Conservation (phyloP, 1,140 invertebrate genomes). For the Drosophila nikananu region DNA sequence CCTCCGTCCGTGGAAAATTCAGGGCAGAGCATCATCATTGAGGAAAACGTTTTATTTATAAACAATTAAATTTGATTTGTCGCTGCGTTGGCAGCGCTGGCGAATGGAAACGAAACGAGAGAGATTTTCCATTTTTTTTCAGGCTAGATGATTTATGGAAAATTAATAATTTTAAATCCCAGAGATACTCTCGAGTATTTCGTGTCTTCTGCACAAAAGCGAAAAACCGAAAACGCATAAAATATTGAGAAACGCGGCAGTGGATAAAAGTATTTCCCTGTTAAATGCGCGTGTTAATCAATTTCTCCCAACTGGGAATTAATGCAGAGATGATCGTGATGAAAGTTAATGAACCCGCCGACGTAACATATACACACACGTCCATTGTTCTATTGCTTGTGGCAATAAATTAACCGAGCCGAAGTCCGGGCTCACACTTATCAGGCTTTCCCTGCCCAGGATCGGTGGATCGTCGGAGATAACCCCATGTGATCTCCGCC, state of each 20-base stretch:
- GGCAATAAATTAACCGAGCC: slow-evolving; percentile 47
- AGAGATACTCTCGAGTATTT: slow-evolving; percentile 9
- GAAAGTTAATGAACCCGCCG: slow-evolving; percentile 42
- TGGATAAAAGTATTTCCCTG: slow-evolving; percentile 77
- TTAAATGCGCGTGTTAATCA: slow-evolving; percentile 72
- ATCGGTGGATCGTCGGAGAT: slow-evolving; percentile 29
- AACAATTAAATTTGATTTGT: slow-evolving; percentile 84
- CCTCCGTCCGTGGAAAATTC: slow-evolving; percentile 5
- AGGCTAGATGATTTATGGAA: slow-evolving; percentile 32
- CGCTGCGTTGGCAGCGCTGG: slow-evolving; percentile 53
- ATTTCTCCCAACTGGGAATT: slow-evolving; percentile 45
- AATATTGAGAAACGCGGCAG: slow-evolving; percentile 79
- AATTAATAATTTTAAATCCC: slow-evolving; percentile 50
- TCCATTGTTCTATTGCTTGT: slow-evolving; percentile 23
- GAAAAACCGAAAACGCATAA: slow-evolving; percentile 45
- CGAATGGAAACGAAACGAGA: slow-evolving; percentile 39
- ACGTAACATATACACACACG: slow-evolving; percentile 22
- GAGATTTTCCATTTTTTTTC: slow-evolving; percentile 1
- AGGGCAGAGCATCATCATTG: slow-evolving; percentile 53
- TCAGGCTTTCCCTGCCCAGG: slow-evolving; percentile 33
- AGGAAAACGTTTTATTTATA: slow-evolving; percentile 84
- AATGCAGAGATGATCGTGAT: slow-evolving; percentile 35
- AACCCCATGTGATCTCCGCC: slow-evolving; percentile 41
- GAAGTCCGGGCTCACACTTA: slow-evolving; percentile 24
- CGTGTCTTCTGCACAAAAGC: slow-evolving; percentile 39